These are phyloP conservation scores for Odontocolon sp. DNA, from an alignment of 2,888 invertebrate genomes.

Conservation along the genomic window DNA sequence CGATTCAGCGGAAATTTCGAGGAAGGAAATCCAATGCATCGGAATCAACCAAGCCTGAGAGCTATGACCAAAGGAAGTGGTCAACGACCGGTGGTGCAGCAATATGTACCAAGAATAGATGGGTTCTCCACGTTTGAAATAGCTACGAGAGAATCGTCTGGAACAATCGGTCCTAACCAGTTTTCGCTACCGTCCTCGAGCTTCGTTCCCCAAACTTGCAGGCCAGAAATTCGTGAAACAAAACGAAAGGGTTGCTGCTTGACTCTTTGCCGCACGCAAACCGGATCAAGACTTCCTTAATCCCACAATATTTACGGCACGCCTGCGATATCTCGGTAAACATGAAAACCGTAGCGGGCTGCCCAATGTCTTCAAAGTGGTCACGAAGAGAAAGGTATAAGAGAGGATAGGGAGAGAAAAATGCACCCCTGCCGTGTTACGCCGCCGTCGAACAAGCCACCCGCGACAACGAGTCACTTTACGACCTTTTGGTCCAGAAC, in stretches of 20 bases:
- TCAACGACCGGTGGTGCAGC: not conserved
- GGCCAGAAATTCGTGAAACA: constrained; percentile 32
- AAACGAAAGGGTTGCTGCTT: constrained; percentile 54
- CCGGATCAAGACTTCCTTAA: constrained; percentile 54
- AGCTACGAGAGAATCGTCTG: constrained; percentile 1
- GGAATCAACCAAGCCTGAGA: not conserved
- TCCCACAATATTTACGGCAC: constrained; percentile 68
- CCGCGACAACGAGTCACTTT: constrained; percentile 38
- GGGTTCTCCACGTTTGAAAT: not conserved
- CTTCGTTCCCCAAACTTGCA: not conserved
- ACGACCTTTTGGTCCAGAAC: constrained; percentile 54
- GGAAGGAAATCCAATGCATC: constrained; percentile 9
- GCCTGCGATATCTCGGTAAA: constrained; percentile 53
- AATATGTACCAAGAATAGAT: constrained; percentile 37
- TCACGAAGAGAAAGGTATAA: not conserved
- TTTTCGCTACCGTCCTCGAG: constrained; percentile 42
- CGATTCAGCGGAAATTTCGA: constrained; percentile 18
- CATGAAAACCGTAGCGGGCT: constrained; percentile 49
- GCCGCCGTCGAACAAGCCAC: constrained; percentile 35
- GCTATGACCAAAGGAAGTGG: not conserved
- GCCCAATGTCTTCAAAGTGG: constrained; percentile 1
- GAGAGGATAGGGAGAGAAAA: constrained; percentile 11
- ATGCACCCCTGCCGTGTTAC: constrained; percentile 22
- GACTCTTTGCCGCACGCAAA: constrained; percentile 14
- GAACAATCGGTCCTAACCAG: constrained; percentile 48